Percentiles rank a stretch among this genome's conserved stretches.
Evolutionary conservation across 2,113 vertebrate genomes (phyloP).

Genomic region (Nettapus auritus): DNA sequence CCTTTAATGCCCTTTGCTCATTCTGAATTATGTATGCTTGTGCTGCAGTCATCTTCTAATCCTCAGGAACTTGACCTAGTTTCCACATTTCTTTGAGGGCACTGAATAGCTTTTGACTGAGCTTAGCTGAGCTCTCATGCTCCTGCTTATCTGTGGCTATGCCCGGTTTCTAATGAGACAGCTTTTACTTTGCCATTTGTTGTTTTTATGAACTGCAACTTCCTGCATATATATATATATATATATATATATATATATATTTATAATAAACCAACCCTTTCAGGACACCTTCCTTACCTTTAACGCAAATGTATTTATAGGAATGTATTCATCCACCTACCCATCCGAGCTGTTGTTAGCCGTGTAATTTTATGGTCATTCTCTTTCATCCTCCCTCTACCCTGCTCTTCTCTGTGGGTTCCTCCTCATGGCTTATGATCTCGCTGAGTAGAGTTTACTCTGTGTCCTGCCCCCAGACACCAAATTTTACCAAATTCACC

Average conservation of each 20-base stretch:
- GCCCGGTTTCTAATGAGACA: not conserved
- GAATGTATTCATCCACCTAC: not conserved
- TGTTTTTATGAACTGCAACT: not conserved
- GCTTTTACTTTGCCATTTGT: not conserved
- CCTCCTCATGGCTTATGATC: rapidly evolving
- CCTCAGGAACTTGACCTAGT: not conserved
- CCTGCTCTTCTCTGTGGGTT: not conserved
- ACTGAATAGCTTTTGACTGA: not conserved
- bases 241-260: too few relatives aligned
- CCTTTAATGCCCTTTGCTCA: not conserved
- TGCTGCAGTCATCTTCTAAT: not conserved
- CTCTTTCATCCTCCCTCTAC: not conserved
- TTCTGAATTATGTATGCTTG: not conserved
- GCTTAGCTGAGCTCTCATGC: not conserved
- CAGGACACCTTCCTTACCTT: not conserved
- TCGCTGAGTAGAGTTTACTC: not conserved
- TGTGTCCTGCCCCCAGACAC: not conserved
- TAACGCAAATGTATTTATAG: not conserved
- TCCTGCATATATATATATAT: not conserved
- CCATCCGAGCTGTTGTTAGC: not conserved
- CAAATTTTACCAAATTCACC: not conserved
- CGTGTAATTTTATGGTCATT: not conserved
- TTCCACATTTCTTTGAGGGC: not conserved
- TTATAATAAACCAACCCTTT: not conserved
- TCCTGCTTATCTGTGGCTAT: not conserved